Evolutionary conservation across 2,888 invertebrate genomes (phyloP).

Genomic region (Agrochola lota): DNA sequence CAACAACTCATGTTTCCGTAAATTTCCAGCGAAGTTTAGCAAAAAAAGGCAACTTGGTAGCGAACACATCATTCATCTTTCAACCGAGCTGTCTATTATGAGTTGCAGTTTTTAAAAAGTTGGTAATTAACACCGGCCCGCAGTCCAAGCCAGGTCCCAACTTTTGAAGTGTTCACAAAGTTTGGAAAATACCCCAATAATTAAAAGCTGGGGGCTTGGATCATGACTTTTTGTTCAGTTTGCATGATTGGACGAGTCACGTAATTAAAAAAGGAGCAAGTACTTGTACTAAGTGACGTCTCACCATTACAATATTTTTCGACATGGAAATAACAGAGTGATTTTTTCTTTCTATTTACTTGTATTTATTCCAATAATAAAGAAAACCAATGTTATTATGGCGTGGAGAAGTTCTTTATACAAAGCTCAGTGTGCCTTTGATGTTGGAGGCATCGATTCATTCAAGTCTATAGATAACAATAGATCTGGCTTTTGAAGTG

Average conservation of each 20-base stretch:
- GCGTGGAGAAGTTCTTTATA: conserved; percentile 70
- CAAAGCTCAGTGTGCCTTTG: conserved; percentile 75
- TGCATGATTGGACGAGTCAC: conserved; percentile 73
- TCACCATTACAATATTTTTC: conserved; percentile 44
- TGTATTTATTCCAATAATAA: conserved; percentile 70
- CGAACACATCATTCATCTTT: conserved; percentile 89
- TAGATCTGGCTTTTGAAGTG: conserved; percentile 75
- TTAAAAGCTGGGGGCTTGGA: conserved; percentile 81
- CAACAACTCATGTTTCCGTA: conserved; percentile 70
- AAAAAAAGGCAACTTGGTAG: conserved; percentile 73
- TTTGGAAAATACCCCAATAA: conserved; percentile 86
- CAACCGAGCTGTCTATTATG: conserved; percentile 88
- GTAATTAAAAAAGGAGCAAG: conserved; percentile 70
- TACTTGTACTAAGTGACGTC: conserved; percentile 46
- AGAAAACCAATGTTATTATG: conserved; percentile 76
- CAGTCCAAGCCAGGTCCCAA: conserved; percentile 82
- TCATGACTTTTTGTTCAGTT: conserved; percentile 73
- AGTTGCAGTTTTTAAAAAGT: conserved; percentile 89
- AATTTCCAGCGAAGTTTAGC: conserved; percentile 73
- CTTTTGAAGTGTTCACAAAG: conserved; percentile 86
- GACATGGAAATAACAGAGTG: conserved; percentile 48
- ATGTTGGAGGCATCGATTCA: conserved; percentile 76
- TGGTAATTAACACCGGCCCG: conserved; percentile 88
- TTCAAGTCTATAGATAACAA: conserved; percentile 76
- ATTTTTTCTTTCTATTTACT: conserved; percentile 59